Evolutionary conservation across 2,113 vertebrate genomes (phyloP).

Genomic region (Ginglymostoma cirratum): DNA sequence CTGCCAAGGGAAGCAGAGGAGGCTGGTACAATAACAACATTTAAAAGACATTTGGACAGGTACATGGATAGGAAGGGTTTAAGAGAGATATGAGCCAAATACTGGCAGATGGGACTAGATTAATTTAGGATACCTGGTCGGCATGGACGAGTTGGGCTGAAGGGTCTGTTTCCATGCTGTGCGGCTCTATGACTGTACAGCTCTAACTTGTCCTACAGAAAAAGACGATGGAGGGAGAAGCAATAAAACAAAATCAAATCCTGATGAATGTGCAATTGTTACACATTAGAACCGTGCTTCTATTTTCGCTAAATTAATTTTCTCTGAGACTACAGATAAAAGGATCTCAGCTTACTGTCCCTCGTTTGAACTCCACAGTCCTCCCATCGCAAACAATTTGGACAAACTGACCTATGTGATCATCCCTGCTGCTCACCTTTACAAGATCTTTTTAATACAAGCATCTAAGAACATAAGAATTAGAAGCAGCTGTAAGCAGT

Average conservation of each 20-base stretch:
- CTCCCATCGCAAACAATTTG: neutral
- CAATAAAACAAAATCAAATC: neutral
- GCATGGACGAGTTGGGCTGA: no score
- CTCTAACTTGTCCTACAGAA: neutral
- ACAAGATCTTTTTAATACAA: neutral
- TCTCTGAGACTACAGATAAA: neutral
- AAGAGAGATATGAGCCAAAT: no score
- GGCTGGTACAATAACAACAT: no score
- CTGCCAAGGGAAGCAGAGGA: no score
- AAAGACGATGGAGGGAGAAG: neutral
- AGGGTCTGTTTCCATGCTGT: no score
- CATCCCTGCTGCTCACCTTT: neutral
- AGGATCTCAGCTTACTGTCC: neutral
- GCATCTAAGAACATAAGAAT: neutral
- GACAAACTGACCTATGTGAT: neutral
- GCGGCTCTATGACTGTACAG: no score
- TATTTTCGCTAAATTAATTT: slow-evolving; percentile 6
- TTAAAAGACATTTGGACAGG: no score
- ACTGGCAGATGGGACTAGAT: no score
- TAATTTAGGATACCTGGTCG: no score
- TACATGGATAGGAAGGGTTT: no score
- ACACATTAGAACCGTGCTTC: neutral
- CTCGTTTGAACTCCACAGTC: neutral
- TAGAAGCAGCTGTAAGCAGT: neutral
- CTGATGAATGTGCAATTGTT: neutral